Evolutionary conservation across 2,797 vertebrate species (phyloP).

Genomic region (Caiman crocodilus): DNA sequence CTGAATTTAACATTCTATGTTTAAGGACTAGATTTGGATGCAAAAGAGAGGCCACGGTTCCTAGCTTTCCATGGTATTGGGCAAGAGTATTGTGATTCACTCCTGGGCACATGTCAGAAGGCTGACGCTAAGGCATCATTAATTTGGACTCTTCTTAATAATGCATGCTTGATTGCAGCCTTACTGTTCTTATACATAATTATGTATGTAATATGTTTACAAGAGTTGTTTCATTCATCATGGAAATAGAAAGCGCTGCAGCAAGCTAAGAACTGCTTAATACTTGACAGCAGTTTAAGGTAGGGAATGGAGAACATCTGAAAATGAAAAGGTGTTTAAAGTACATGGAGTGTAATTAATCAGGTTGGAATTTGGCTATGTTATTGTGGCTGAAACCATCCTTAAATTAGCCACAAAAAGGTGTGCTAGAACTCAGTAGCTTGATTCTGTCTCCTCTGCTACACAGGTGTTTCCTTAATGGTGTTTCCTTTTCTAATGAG

Average conservation of each 20-base stretch:
- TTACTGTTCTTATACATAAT: not conserved
- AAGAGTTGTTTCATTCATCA: not conserved
- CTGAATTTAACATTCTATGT: slow-evolving; percentile 26
- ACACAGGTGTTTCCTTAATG: not conserved
- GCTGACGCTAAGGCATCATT: not conserved
- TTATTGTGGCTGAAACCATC: not conserved
- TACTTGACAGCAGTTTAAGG: not conserved
- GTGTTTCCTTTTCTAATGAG: too few relatives aligned
- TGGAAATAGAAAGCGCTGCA: not conserved
- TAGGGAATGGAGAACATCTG: not conserved
- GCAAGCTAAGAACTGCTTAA: not conserved
- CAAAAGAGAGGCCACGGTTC: not conserved
- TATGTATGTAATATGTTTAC: not conserved
- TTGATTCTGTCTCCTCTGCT: not conserved
- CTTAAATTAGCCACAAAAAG: not conserved
- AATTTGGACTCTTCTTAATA: not conserved
- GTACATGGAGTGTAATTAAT: not conserved
- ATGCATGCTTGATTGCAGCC: not conserved
- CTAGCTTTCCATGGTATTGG: not conserved
- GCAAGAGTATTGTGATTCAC: not conserved
- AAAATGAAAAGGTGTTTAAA: not conserved
- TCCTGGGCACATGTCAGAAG: rapidly evolving
- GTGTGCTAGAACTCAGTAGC: not conserved
- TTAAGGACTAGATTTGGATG: not conserved
- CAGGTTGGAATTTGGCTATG: not conserved